Evolutionary conservation across 2,888 invertebrate species (phyloP).

Genomic region (Ophioninae sp.): DNA sequence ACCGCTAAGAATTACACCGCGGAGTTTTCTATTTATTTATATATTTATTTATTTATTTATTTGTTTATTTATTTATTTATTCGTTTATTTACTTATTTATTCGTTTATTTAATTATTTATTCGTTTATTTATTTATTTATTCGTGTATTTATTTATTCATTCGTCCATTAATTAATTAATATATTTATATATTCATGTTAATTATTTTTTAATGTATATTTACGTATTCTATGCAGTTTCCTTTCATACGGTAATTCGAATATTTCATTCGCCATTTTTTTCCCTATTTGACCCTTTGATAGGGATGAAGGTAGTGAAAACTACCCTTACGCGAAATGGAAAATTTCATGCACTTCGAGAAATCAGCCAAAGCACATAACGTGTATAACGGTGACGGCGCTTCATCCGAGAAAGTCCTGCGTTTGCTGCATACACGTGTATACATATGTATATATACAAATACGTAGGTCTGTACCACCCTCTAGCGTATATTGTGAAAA

Average conservation of each 20-base stretch:
- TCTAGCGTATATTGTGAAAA: conserved; percentile 75
- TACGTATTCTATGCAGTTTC: neutral
- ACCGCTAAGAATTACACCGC: too few species aligned
- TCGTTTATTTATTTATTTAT: too few species aligned
- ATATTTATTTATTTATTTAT: too few species aligned
- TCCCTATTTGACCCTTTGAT: conserved; percentile 6
- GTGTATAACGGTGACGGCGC: conserved; percentile 13
- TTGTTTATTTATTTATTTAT: too few species aligned
- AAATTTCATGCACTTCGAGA: conserved; percentile 17
- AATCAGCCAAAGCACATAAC: conserved; percentile 29
- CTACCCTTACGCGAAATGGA: conserved; percentile 12
- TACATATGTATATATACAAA: neutral
- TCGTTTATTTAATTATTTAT: too few species aligned
- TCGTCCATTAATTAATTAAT: too few species aligned
- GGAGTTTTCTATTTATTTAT: too few species aligned
- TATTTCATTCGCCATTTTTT: conserved; percentile 25
- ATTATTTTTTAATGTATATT: conserved; percentile 2
- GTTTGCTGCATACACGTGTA: conserved; percentile 43
- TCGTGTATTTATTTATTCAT: too few species aligned
- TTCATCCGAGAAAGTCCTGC: conserved; percentile 46
- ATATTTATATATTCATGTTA: too few species aligned
- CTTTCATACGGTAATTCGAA: conserved; percentile 4
- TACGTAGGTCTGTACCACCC: too few species aligned
- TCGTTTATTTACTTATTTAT: too few species aligned
- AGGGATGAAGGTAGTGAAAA: conserved; percentile 26